A percentile compares a stretch with the other conserved stretches of the same genome.
phyloP scores from a whole-genome alignment of 2,113 vertebrate genomes.

The Semicossyphus pulcher region DNA sequence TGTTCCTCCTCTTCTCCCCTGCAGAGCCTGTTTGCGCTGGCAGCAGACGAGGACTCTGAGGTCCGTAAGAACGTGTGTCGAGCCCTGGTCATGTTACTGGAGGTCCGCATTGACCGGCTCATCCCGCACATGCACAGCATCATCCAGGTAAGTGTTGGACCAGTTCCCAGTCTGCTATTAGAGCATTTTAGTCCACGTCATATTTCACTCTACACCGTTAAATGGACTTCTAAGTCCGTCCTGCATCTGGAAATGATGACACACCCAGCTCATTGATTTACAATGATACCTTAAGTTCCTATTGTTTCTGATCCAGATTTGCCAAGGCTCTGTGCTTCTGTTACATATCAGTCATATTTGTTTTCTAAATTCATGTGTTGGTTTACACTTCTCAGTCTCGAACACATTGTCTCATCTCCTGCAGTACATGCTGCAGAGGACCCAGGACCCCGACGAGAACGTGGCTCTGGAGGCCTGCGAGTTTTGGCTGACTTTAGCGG shows the following conservation, averaged over 20 bases:
- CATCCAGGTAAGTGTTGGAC: constrained; percentile 85
- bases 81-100: constrained; percentile 93
- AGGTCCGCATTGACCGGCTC: constrained; percentile 93
- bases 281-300: constrained; percentile 71
- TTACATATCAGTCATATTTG: background rate
- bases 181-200: background rate
- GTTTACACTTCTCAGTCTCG: background rate
- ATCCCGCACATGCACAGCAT: constrained; percentile 98
- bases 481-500: constrained; percentile 96
- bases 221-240: background rate
- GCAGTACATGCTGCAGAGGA: constrained; percentile 97
- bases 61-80: constrained; percentile 95
- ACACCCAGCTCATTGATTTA: constrained; percentile 72
- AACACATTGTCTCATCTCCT: background rate
- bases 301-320: constrained; percentile 63
- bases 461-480: constrained; percentile 96
- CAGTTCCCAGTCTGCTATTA: no score
- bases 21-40: constrained; percentile 90
- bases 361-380: background rate
- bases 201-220: background rate
- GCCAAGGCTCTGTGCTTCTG: no score
- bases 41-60: constrained; percentile 86
- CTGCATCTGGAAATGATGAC: constrained; percentile 63
- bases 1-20: background rate
- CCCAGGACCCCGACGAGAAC: constrained; percentile 95